A percentile compares a stretch with the other conserved stretches of the same genome.
Conservation (phyloP, 2,113 vertebrate genomes). For the Aspidoscelis tigris region DNA sequence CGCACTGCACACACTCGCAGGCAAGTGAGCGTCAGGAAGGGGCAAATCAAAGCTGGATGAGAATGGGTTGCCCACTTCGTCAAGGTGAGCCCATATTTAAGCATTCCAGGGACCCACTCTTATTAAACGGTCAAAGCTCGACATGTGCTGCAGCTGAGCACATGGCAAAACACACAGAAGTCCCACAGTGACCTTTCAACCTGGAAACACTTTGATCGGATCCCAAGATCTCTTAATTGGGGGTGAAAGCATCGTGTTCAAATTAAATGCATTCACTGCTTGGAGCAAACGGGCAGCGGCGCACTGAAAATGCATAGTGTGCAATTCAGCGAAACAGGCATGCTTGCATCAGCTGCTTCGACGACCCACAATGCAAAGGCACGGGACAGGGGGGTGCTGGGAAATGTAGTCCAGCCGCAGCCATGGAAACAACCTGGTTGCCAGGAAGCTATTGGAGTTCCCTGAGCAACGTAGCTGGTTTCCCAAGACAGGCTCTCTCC, state of each 20-base stretch:
- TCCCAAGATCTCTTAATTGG: too few species aligned
- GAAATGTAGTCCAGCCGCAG: conserved; percentile 25
- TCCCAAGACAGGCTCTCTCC: background rate
- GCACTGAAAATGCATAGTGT: background rate
- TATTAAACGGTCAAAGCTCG: background rate
- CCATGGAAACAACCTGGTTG: accelerated
- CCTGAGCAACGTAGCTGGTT: background rate
- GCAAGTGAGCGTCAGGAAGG: accelerated
- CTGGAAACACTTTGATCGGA: background rate
- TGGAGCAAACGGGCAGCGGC: background rate
- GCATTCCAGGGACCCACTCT: background rate
- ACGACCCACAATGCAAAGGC: background rate
- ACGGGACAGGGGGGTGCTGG: background rate
- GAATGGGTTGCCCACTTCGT: accelerated
- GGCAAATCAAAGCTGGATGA: accelerated
- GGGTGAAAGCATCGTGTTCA: background rate
- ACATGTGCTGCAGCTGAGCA: background rate
- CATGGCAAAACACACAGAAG: background rate
- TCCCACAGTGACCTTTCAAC: background rate
- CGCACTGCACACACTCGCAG: accelerated
- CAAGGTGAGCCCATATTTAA: accelerated
- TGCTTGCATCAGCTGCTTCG: background rate
- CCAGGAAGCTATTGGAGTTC: accelerated
- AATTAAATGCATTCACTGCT: background rate
- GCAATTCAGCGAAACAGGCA: accelerated